Evolutionary conservation across 2,113 vertebrate genomes (phyloP), one percentile per base, ranked within the genome.

Genomic region (Aegotheles bennettii): DNA sequence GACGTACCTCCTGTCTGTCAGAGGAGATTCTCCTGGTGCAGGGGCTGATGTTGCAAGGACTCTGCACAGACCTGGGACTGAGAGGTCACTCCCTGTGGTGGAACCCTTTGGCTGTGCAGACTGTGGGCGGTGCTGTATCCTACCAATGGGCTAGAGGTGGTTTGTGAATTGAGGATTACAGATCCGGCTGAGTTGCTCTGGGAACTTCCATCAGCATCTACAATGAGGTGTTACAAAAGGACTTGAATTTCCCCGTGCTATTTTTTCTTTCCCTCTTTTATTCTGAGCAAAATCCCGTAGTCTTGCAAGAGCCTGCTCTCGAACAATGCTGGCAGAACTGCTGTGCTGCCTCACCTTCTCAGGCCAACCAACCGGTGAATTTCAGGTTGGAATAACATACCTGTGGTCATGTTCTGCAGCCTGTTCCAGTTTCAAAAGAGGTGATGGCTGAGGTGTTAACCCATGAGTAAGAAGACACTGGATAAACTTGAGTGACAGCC

Each of bases 301-400:
- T 21, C 15, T 87, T n/a, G 11, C 10, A 24, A 60, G 61, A 75
- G 47, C 21, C 7, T 2, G 17, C n/a, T 76, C 16, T 71, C 57
- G 8, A 16, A 10, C n/a, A 29, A 24, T 73, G 33, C 56, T 93
- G 63, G 63, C 38, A 67, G 50, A 77, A 20, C 38, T 0, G 1
- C 6, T 48, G 69, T 56, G 80, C 82, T 81, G 71, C 53, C 15
- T 84, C 73, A 64, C 68, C 68, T 80, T 65, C 91, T 86, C 50
- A 36, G 60, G 48, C 54, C 54, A 48, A 86, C 33, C 74, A 67
- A 84, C 33, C 0, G 28, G 59, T 78, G 82, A 77, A 83, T 78
- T 92, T 86, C 68, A 60, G 88, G 88, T 71, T 96, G 94, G 87
- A 96, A 96, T 96, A 96, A 96, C 93, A 96, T 79, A 93, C 80